Evolutionary conservation across 2,888 invertebrate species (phyloP).

Genomic region (Epistrophella euchroma): DNA sequence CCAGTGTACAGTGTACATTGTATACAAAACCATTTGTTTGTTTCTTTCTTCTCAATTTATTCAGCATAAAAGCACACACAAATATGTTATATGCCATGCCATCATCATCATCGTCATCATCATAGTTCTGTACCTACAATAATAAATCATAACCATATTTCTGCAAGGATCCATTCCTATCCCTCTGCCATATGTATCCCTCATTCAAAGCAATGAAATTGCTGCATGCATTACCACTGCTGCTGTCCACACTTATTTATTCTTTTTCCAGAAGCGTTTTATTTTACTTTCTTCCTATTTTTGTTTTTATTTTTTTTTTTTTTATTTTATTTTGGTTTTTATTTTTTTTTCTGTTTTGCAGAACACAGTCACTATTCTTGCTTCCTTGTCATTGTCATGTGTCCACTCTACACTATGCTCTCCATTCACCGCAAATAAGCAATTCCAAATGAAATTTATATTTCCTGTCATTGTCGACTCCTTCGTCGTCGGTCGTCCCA

Average conservation of each 20-base stretch:
- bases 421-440: conserved; percentile 61
- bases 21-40: conserved; percentile 27
- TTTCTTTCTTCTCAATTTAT: conserved; percentile 47
- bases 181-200: not conserved
- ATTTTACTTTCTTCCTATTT: conserved; percentile 35
- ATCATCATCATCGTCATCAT: not conserved
- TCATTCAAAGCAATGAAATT: conserved; percentile 62
- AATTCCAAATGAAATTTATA: conserved; percentile 73
- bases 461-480: conserved; percentile 65
- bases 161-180: conserved; percentile 26
- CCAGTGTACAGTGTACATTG: not conserved
- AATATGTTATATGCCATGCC: not conserved
- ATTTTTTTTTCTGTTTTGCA: conserved; percentile 48
- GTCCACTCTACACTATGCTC: conserved; percentile 21
- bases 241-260: conserved; percentile 27
- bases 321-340: conserved; percentile 11
- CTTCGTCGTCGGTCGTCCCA: conserved; percentile 46
- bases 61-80: conserved; percentile 36
- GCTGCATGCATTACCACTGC: conserved; percentile 36
- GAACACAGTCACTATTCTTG: conserved; percentile 36
- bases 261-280: conserved; percentile 23
- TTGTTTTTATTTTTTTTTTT: conserved; percentile 11
- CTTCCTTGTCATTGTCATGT: conserved; percentile 33
- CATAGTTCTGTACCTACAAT: conserved; percentile 15
- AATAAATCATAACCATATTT: conserved; percentile 70